A percentile compares a stretch with the other conserved stretches of the same genome.
These are phyloP conservation scores for Alaudala cheleensis DNA, from an alignment of 2,113 vertebrate genomes.

Conservation along the genomic window DNA sequence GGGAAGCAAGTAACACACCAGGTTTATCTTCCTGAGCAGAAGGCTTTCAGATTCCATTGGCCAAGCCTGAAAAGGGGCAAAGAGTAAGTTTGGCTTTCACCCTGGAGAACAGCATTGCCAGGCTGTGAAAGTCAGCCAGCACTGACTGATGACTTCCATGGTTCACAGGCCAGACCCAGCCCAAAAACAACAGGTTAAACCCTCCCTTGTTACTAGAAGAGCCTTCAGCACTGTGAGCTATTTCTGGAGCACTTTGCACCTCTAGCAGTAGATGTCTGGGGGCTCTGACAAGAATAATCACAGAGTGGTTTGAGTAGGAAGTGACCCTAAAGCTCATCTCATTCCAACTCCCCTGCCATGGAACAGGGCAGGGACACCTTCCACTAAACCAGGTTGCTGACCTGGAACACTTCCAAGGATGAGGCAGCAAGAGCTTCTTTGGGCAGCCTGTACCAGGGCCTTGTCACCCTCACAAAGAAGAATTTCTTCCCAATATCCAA, in stretches of 20 bases:
- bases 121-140: neutral
- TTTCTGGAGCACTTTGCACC: neutral
- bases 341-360: neutral
- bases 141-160: neutral
- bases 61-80: neutral
- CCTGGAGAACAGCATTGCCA: neutral
- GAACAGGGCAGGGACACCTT: neutral
- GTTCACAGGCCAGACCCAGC: neutral
- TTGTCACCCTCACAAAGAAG: neutral
- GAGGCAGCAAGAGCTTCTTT: neutral
- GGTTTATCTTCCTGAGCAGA: neutral
- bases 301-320: neutral
- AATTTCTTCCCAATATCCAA: neutral
- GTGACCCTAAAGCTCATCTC: too few species aligned
- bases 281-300: neutral
- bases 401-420: neutral
- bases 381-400: neutral
- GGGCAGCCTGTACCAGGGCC: neutral
- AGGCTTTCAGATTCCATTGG: neutral
- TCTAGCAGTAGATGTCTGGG: too few species aligned
- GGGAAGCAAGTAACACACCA: neutral
- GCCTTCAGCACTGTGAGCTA: neutral
- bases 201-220: neutral
- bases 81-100: neutral
- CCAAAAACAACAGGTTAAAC: neutral